Conservation (phyloP, 2,113 vertebrate genomes). For the Nibea albiflora region DNA sequence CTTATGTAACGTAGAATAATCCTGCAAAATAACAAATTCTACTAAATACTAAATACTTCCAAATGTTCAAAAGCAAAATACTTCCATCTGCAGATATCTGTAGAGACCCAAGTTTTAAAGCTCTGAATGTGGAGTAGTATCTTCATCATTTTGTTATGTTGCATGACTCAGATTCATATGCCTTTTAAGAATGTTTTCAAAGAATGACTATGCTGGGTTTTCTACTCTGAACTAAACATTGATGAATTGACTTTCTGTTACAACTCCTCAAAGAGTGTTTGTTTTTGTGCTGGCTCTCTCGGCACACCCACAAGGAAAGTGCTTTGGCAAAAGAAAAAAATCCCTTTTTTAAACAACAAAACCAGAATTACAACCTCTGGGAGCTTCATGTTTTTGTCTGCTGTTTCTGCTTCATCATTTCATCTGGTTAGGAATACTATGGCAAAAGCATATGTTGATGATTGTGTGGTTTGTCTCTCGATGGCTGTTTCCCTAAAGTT, state of each 20-base stretch:
- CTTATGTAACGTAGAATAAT: conserved; percentile 61
- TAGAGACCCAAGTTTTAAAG: conserved; percentile 12
- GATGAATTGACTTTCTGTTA: conserved; percentile 56
- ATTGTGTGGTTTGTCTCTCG: conserved; percentile 24
- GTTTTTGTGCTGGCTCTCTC: conserved; percentile 47
- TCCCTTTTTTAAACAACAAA: conserved; percentile 21
- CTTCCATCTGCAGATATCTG: conserved; percentile 61
- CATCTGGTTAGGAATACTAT: neutral
- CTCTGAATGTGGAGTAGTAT: conserved; percentile 7
- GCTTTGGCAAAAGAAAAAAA: conserved; percentile 11
- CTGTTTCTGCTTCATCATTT: conserved; percentile 32
- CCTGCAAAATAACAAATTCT: conserved; percentile 35
- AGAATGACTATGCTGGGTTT: conserved; percentile 14
- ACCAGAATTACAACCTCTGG: conserved; percentile 7
- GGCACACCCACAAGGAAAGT: conserved; percentile 39
- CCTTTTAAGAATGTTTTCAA: conserved; percentile 2
- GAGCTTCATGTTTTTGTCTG: conserved; percentile 20
- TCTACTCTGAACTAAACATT: neutral
- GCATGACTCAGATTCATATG: conserved; percentile 17
- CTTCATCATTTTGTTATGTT: conserved; percentile 13
- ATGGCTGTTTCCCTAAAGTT: conserved; percentile 13
- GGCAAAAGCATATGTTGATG: neutral
- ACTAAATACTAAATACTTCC: conserved; percentile 21
- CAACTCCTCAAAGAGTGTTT: conserved; percentile 53
- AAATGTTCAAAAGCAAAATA: conserved; percentile 52